Base-by-base conservation (phyloP, 2,113 vertebrate species). In the Crotophaga sulcirostris region DNA sequence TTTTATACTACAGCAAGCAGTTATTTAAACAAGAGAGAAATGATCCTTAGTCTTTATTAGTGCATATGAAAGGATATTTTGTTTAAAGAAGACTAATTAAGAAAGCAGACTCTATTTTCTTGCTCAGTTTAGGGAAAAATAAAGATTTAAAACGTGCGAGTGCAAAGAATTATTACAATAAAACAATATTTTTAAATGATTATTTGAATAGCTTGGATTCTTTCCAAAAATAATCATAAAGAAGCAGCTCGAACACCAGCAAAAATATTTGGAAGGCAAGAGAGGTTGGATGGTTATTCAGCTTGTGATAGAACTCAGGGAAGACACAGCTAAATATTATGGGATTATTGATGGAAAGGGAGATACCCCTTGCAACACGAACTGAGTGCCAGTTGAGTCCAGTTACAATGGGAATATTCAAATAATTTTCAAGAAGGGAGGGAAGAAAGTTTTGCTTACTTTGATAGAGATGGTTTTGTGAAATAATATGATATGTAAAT, bases 51-150 rank as follows among this genome's bases (percentile, higher is more conserved):
- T 98, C 98, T 98, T 98, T 98, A 98, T 98, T 98, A 98, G 97
- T 73, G 94, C 96, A 94, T 97, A 98, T 97, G 98, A 98, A 98
- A 97, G 97, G 97, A 97, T 97, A 98, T 98, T 98, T 97, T 98
- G 97, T 98, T 97, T 98, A 98, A 98, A 98, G 98, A 98, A 98
- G 97, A 98, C 97, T 98, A 98, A 98, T 98, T 98, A 98, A 98
- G 98, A 98, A 98, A 97, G 95, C 96, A 97, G 97, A 96, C 96
- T 96, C 96, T 93, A 96, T 97, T 98, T 98, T 95, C 97, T 95
- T 96, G 93, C 96, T 97, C 93, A 44, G 95, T 97, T 97, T 97
- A 94, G 95, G 69, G 78, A 84, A 91, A 95, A 95, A 97, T 97
- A 95, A 96, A 97, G 97, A 98, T 97, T 97, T 98, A 97, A 97